A percentile compares a stretch with the other conserved stretches of the same genome.
Conservation (phyloP, 2,888 invertebrate species). For the Nemotelus pantherinus region DNA sequence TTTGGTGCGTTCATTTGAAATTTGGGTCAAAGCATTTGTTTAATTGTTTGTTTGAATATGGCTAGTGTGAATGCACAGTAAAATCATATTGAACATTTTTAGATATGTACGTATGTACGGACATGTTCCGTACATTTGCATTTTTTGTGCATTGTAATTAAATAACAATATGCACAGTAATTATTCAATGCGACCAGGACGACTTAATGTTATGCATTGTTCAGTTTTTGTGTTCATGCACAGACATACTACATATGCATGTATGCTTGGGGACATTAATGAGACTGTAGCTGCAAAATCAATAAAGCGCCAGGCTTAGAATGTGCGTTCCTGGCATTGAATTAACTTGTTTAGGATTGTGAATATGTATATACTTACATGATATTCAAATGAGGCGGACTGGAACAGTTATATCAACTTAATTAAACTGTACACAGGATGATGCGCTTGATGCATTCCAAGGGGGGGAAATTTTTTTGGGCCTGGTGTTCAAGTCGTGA, state of each 20-base stretch:
- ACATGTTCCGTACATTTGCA: constrained; percentile 15
- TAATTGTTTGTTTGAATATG: constrained; percentile 12
- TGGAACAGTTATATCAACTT: too few relatives aligned
- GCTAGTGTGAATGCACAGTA: too few relatives aligned
- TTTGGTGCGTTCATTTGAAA: constrained; percentile 45
- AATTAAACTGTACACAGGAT: too few relatives aligned
- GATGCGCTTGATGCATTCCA: too few relatives aligned
- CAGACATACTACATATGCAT: not conserved
- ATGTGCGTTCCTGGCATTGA: too few relatives aligned
- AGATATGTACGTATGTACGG: not conserved
- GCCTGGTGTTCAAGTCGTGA: too few relatives aligned
- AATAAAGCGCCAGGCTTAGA: too few relatives aligned
- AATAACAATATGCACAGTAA: constrained; percentile 2
- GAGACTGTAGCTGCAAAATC: not conserved
- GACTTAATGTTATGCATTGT: not conserved
- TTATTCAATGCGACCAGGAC: not conserved
- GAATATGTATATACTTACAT: too few relatives aligned
- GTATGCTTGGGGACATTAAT: not conserved
- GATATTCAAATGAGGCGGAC: too few relatives aligned
- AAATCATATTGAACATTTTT: too few relatives aligned
- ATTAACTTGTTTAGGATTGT: too few relatives aligned
- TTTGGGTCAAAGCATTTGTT: constrained; percentile 47
- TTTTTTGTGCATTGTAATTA: constrained; percentile 12
- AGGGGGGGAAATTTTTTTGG: too few relatives aligned
- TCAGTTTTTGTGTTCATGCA: not conserved